Evolutionary conservation across 2,797 vertebrate species (phyloP), one percentile per base, ranked within the genome.

Genomic region (Brachyalestes nurse): DNA sequence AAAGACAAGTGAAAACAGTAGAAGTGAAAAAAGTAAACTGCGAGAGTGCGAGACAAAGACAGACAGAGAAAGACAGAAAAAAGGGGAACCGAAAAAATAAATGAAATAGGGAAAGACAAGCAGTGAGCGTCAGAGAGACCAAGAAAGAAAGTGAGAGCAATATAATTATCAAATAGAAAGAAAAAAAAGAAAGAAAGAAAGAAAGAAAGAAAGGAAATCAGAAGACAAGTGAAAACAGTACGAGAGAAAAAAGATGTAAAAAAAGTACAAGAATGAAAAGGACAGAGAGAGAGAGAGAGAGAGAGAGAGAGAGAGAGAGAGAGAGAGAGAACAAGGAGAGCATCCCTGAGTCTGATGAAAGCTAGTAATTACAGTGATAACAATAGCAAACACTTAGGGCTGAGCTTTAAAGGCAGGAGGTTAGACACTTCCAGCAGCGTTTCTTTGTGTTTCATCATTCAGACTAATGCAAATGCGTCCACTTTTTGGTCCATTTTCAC

Each of bases 401-500:
- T 14, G 67, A 34, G 55, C 38, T 28, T 16, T 53, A 34, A 64
- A 34, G 67, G 40, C n/a, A 23, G 40, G 51, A 28, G 53, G 72
- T 67, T 7, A 65, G 62, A 74, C 25, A 65, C 73, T 45, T 77
- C 75, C 75, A 69, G 75, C 14, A 2, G 75, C 38, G 70, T 65
- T 84, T 80, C 75, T 55, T 23, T 47, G 23, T 51, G 55, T 81
- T 81, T 78, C 71, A 84, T 75, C 83, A 81, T 75, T 78, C 25
- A 47, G 47, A 73, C 53, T 66, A 83, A 64, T 38, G 60, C 55
- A 66, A n/a, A 28, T 25, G 38, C 2, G 38, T 60, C 45, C 69
- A 61, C 69, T 72, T 51, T 80, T 64, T 62, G 55, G 69, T 28
- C 69, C 76, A 51, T 55, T 72, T 69, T 77, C 40, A 61, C 64